These are phyloP conservation scores for Bellardia bayeri DNA, from an alignment of 2,888 invertebrate genomes.

Conservation along the genomic window DNA sequence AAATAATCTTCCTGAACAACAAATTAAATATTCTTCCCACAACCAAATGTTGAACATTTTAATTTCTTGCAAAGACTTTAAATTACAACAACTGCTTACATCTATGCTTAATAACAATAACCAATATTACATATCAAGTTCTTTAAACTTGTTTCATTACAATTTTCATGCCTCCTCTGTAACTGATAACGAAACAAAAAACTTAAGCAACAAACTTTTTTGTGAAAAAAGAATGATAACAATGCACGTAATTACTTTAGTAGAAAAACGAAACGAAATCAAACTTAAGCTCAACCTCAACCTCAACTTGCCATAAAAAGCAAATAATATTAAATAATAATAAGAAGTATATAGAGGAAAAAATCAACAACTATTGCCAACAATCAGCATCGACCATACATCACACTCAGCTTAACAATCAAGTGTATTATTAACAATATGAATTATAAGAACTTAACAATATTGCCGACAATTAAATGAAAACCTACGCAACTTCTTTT, in stretches of 20 bases:
- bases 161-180: background rate
- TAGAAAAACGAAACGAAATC: background rate
- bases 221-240: slow-evolving; percentile 50
- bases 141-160: background rate
- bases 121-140: slow-evolving; percentile 1
- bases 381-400: slow-evolving; percentile 39
- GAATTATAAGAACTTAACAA: slow-evolving; percentile 70
- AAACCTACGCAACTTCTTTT: slow-evolving; percentile 75
- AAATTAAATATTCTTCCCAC: no score
- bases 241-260: slow-evolving; percentile 74
- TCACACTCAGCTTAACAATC: slow-evolving; percentile 57
- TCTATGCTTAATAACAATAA: background rate
- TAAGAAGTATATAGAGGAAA: slow-evolving; percentile 50
- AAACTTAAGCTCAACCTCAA: background rate
- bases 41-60: no score
- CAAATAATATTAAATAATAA: slow-evolving; percentile 11
- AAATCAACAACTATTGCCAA: slow-evolving; percentile 56
- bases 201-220: slow-evolving; percentile 44
- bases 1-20: no score
- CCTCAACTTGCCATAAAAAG: slow-evolving; percentile 71
- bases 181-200: slow-evolving; percentile 26
- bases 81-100: background rate
- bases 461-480: slow-evolving; percentile 75
- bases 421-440: slow-evolving; percentile 72
- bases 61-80: no score